Evolutionary conservation across 2,888 invertebrate species (phyloP), one percentile per base, ranked within the genome.

Genomic region (Dermolepida albohirtum): DNA sequence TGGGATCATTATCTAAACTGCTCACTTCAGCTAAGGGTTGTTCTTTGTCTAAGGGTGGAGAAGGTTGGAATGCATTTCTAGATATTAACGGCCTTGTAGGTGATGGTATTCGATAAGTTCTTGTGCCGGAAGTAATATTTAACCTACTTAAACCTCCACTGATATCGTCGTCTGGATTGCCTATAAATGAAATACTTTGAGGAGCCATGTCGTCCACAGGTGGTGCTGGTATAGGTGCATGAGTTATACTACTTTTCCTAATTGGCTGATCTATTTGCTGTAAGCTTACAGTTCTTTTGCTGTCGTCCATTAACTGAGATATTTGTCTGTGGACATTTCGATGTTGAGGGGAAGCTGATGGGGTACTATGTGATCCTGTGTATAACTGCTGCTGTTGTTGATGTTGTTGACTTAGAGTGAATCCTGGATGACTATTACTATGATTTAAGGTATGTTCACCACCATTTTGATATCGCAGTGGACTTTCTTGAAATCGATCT

Each of bases 171-270:
- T 85, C 86, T 22, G 89, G 87, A 81, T 88, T 90, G 78, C 94
- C 95, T 74, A 95, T 95, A 79, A 96, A 96, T 65, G 95, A 95
- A 78, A 96, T 95, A 84, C 93, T 95, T 81, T 96, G 96, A 0
- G 96, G 95, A 77, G 94, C 95, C 95, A 96, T 95, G 79, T 94
- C 94, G 79, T 94, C 94, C 17, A 89, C 89, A 64, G 90, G 88
- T 29, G 90, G 90, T 11, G 89, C 87, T 49, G 90, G 89, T 52
- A 89, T 86, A 1, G 90, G 87, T 8, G 88, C 86, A 71, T 88
- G 89, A 51, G 78, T 82, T 10, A 83, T 76, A 71, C 80, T 82
- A 59, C 74, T 75, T 70, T 81, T 83, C 55, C 81, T 72, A 52
- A 79, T 84, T 74, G 68, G 80, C 71, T 74, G 72, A 55, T 80